Conservation (phyloP, 2,113 vertebrate species). For the Eretmochelys imbricata region DNA sequence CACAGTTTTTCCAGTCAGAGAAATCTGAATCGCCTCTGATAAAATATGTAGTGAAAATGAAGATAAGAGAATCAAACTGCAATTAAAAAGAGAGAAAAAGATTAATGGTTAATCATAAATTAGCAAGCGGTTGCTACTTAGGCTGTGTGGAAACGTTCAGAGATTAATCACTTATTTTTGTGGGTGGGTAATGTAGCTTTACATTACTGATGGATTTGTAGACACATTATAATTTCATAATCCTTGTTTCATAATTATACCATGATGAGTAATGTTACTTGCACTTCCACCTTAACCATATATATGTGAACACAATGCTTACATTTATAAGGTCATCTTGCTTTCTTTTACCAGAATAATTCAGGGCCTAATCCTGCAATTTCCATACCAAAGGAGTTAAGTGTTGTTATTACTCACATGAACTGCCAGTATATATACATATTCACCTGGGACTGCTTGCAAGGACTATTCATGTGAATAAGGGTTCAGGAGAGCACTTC, state of each 20-base stretch:
- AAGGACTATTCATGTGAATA: neutral
- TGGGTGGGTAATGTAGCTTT: neutral
- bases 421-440: neutral
- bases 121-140: neutral
- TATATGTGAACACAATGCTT: neutral
- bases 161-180: neutral
- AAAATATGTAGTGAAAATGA: neutral
- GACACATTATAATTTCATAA: neutral
- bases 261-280: neutral
- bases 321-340: neutral
- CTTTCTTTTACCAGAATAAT: neutral
- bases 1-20: neutral
- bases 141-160: neutral
- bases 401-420: neutral
- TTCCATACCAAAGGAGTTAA: neutral
- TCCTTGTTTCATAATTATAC: neutral
- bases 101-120: neutral
- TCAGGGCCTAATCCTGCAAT: neutral
- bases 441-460: neutral
- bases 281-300: neutral
- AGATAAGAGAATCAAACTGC: constrained; percentile 6
- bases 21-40: constrained; percentile 19
- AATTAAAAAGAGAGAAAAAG: constrained; percentile 21
- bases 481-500: neutral
- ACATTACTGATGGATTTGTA: neutral